A percentile compares a stretch with the other conserved stretches of the same genome.
Evolutionary conservation across 1,140 invertebrate genomes (phyloP).

Genomic region (Cecropterus lyciades): DNA sequence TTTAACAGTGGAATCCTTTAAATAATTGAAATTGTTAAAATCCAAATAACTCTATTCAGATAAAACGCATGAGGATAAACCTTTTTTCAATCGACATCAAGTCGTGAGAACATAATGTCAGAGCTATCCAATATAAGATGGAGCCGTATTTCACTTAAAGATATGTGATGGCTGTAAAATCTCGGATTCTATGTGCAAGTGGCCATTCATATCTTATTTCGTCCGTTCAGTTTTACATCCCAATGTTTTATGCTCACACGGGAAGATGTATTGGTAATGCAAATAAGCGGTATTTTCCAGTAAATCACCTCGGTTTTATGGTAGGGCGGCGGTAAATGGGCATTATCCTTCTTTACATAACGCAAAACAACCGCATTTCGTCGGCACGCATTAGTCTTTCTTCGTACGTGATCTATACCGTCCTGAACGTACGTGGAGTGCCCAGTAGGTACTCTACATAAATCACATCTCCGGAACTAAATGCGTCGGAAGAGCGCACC

Average conservation of each 20-base stretch:
- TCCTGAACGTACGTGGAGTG: conserved; percentile 53
- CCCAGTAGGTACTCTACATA: conserved; percentile 49
- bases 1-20: too few relatives aligned
- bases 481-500: conserved; percentile 54
- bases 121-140: conserved; percentile 57
- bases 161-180: conserved; percentile 65
- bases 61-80: conserved; percentile 12
- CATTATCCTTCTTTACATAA: conserved; percentile 61
- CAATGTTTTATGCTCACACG: conserved; percentile 60
- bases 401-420: conserved; percentile 54
- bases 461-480: conserved; percentile 66
- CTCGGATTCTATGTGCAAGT: conserved; percentile 58
- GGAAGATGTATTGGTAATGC: conserved; percentile 68
- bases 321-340: conserved; percentile 53
- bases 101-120: conserved; percentile 49
- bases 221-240: conserved; percentile 66
- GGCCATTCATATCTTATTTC: conserved; percentile 69
- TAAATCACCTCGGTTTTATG: conserved; percentile 68
- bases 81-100: conserved; percentile 37
- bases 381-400: conserved; percentile 57
- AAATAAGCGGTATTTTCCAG: conserved; percentile 73
- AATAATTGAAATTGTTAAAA: background rate
- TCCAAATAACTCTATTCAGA: background rate
- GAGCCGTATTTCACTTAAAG: conserved; percentile 62
- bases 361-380: conserved; percentile 63